Percentiles rank a stretch among this genome's conserved stretches.
Evolutionary conservation across 2,888 invertebrate species (phyloP).

Genomic region (Pterostichus madidus): DNA sequence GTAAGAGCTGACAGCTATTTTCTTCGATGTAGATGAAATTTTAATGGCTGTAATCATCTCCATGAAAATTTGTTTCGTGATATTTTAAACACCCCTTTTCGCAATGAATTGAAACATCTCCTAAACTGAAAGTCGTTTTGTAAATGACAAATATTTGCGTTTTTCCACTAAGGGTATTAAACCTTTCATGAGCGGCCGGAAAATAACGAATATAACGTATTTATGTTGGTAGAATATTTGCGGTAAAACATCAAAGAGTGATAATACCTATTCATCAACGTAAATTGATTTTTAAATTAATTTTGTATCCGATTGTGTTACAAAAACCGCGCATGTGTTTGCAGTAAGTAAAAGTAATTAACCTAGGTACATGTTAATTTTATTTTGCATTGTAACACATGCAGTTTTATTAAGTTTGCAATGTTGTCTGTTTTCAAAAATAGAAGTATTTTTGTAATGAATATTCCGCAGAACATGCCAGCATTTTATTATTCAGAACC

Average conservation of each 20-base stretch:
- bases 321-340: constrained; percentile 1
- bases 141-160: neutral
- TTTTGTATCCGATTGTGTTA: constrained; percentile 25
- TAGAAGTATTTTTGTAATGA: no score
- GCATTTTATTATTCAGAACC: neutral
- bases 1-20: constrained; percentile 10
- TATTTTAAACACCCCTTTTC: neutral
- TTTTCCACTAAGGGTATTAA: neutral
- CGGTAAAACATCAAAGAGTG: constrained; percentile 14
- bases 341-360: constrained; percentile 16
- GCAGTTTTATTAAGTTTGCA: constrained; percentile 24
- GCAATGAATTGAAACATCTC: neutral
- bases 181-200: neutral
- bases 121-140: neutral
- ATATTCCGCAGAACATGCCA: neutral
- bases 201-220: no score
- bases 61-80: neutral
- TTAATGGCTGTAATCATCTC: constrained; percentile 5
- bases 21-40: neutral
- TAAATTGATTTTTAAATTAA: constrained; percentile 40
- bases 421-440: no score
- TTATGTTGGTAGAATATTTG: no score
- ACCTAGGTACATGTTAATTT: constrained; percentile 17
- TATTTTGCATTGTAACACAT: constrained; percentile 19
- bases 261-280: constrained; percentile 21